Evolutionary conservation across 2,797 vertebrate genomes (phyloP).

Genomic region (Tiaroga cobitis): DNA sequence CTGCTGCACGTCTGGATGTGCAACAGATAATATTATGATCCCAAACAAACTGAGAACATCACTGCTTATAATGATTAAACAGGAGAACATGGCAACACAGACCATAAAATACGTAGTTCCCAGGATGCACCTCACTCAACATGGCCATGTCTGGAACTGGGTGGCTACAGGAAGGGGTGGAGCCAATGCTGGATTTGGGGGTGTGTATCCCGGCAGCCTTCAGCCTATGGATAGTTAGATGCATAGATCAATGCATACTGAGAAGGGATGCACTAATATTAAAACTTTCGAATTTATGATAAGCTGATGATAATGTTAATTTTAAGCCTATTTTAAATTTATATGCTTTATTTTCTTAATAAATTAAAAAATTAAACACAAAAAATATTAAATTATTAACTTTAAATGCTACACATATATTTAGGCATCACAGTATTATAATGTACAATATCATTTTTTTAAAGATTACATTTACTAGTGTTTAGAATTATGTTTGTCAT

Average conservation of each 20-base stretch:
- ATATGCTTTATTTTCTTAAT: background rate
- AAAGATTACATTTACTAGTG: background rate
- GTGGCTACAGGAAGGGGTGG: slow-evolving; percentile 86
- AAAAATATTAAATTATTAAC: background rate
- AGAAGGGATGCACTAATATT: background rate
- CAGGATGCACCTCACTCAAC: slow-evolving; percentile 86
- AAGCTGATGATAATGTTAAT: background rate
- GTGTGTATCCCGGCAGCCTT: slow-evolving; percentile 76
- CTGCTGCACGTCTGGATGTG: slow-evolving; percentile 82
- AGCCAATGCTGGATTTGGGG: slow-evolving; percentile 83
- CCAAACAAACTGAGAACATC: background rate
- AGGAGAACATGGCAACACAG: slow-evolving; percentile 41
- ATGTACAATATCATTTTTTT: background rate
- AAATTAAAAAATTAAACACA: background rate
- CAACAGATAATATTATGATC: background rate
- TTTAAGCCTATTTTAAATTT: background rate
- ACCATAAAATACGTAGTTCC: slow-evolving; percentile 87
- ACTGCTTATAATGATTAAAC: background rate
- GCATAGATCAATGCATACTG: background rate
- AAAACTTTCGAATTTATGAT: background rate
- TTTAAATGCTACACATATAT: background rate
- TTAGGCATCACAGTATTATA: background rate
- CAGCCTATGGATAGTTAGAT: slow-evolving; percentile 70
- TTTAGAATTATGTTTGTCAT: background rate
- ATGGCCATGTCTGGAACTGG: slow-evolving; percentile 82